Evolutionary conservation across 2,888 invertebrate genomes (phyloP).

Genomic region (Chymomyza caudatula): DNA sequence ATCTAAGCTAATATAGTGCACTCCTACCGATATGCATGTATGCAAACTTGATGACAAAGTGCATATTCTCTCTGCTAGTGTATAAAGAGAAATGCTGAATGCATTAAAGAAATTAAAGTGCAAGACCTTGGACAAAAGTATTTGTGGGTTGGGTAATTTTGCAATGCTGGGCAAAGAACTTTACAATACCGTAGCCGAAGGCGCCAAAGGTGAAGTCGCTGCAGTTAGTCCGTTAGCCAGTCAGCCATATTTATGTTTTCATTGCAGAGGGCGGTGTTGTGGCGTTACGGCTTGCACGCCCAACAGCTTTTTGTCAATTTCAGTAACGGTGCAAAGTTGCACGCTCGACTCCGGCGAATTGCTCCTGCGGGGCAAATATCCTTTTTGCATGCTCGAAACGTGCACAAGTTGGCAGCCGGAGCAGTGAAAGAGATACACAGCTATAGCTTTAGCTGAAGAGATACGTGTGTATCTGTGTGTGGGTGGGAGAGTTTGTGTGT

Average conservation of each 20-base stretch:
- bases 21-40: no score
- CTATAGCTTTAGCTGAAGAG: neutral
- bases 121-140: neutral
- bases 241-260: slow-evolving; percentile 59
- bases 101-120: slow-evolving; percentile 66
- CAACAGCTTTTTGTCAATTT: slow-evolving; percentile 63
- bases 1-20: no score
- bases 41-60: no score
- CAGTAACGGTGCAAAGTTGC: slow-evolving; percentile 44
- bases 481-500: neutral
- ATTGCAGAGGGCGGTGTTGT: slow-evolving; percentile 2
- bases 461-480: neutral
- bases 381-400: slow-evolving; percentile 45
- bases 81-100: slow-evolving; percentile 17
- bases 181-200: slow-evolving; percentile 51
- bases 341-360: slow-evolving; percentile 48
- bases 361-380: slow-evolving; percentile 63
- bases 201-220: slow-evolving; percentile 12
- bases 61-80: no score
- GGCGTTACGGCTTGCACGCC: slow-evolving; percentile 32
- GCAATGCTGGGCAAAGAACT: slow-evolving; percentile 61
- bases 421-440: slow-evolving; percentile 6
- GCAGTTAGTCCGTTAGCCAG: neutral
- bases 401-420: slow-evolving; percentile 53
- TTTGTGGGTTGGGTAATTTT: slow-evolving; percentile 36